Evolutionary conservation across 2,113 vertebrate species (phyloP), one percentile per base, ranked within the genome.

Genomic region (Hydrochoerus hydrochaeris): DNA sequence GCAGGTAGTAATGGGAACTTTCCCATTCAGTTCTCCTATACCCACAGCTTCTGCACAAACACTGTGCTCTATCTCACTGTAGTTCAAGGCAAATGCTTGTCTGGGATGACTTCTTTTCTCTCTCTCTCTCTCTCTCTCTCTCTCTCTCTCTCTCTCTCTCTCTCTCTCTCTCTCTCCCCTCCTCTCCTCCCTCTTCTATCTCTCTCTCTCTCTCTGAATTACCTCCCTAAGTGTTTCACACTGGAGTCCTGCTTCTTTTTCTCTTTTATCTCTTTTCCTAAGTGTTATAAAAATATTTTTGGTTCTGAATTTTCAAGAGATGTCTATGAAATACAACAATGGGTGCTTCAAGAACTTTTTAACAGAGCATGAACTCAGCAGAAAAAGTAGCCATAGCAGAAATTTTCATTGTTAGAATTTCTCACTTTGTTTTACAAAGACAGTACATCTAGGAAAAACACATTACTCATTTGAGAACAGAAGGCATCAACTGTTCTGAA

Each of bases 361-460:
- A 91, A 83, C 35, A 85, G 69, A 60, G 58, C 14, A 35, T 46
- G 69, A 95, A 14, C 7, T 91, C 90, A 97, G 93, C 54, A 96
- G 63, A 54, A 97, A 91, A 96, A 75, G 83, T 67, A 35, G 60
- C 78, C 63, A 94, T 90, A 88, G 17, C 58, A 52, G 32, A 19
- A 69, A 85, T 95, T 94, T 93, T 91, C 54, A 93, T 12, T 1
- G 30, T 86, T 96, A 93, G 85, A 89, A 86, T 94, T 92, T 93
- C 85, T 75, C 52, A 93, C 58, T 95, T 84, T 82, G 46, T 86
- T 97, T 94, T 96, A 82, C 20, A 89, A 88, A 89, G 78, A 91
- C 58, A 95, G 32, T 60, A 87, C 0, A 75, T 28, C 30, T 7
- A 88, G 73, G 54, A 90, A 88, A 95, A 96, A 83, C 10, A 91